These are phyloP conservation scores for Brachionichthys hirsutus DNA, from an alignment of 2,113 vertebrate genomes.

Conservation along the genomic window DNA sequence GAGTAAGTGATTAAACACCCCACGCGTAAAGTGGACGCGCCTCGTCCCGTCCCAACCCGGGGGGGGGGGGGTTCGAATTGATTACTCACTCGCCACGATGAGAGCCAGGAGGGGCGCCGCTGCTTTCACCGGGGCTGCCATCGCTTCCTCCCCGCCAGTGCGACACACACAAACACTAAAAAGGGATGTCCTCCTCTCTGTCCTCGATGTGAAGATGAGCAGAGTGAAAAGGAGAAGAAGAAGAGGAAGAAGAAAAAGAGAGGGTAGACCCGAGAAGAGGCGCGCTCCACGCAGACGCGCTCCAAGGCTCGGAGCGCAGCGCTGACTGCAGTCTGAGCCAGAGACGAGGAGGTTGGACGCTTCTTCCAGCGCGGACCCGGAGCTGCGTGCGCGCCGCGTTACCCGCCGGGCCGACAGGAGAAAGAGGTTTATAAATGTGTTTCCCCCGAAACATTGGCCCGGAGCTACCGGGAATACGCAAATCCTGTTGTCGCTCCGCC, in stretches of 20 bases:
- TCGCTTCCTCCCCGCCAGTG: constrained; percentile 62
- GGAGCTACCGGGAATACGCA: constrained; percentile 19
- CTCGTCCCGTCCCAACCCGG: neutral
- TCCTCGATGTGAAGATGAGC: constrained; percentile 7
- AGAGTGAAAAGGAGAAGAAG: neutral
- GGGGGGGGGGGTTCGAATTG: constrained; percentile 1
- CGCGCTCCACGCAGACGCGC: too few species aligned
- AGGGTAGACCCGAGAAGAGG: too few species aligned
- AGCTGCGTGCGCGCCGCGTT: constrained; percentile 56
- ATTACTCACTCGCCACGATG: constrained; percentile 70
- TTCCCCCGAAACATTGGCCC: neutral
- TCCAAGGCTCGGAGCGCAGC: too few species aligned
- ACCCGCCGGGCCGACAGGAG: constrained; percentile 7
- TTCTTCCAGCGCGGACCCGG: constrained; percentile 56
- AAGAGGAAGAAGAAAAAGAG: neutral
- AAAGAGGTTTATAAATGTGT: constrained; percentile 22
- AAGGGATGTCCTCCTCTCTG: neutral
- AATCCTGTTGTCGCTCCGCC: constrained; percentile 28
- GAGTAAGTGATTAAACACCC: too few species aligned
- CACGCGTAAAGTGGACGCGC: constrained; percentile 3
- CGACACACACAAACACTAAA: constrained; percentile 25
- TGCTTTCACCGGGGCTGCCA: constrained; percentile 69
- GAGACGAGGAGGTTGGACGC: constrained; percentile 37
- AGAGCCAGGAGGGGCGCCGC: constrained; percentile 67
- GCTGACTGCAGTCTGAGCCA: constrained; percentile 20